A percentile compares a stretch with the other conserved stretches of the same genome.
Evolutionary conservation across 2,888 invertebrate species (phyloP).

Genomic region (Idaea straminata): DNA sequence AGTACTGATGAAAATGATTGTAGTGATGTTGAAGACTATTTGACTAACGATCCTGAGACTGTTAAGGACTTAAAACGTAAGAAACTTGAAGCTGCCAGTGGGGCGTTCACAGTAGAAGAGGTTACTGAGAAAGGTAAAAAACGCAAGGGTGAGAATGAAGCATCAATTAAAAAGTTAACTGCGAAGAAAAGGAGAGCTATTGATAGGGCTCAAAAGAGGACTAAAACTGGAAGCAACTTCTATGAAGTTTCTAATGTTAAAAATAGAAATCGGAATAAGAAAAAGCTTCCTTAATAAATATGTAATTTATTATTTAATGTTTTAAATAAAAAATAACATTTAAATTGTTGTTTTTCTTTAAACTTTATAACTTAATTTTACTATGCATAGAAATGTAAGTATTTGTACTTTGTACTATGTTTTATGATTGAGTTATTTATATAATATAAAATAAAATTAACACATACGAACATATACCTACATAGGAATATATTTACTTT

Average conservation of each 20-base stretch:
- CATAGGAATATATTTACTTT: too few species aligned
- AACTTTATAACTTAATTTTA: background rate
- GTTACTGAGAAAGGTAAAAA: constrained; percentile 62
- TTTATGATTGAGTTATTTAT: background rate
- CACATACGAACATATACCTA: too few species aligned
- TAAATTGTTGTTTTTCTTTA: background rate
- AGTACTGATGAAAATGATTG: constrained; percentile 82
- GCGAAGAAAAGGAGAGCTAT: constrained; percentile 88
- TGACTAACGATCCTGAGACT: constrained; percentile 69
- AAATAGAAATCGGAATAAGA: constrained; percentile 89
- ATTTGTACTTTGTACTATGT: background rate
- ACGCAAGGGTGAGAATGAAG: constrained; percentile 41
- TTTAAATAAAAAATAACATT: background rate
- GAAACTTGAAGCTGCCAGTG: constrained; percentile 75
- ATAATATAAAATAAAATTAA: background rate
- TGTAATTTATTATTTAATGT: background rate
- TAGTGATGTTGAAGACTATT: constrained; percentile 75
- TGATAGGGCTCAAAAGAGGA: constrained; percentile 87
- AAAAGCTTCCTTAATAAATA: constrained; percentile 51
- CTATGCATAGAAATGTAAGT: background rate
- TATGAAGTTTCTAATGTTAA: constrained; percentile 94
- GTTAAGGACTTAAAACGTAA: constrained; percentile 69
- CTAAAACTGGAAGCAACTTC: constrained; percentile 93
- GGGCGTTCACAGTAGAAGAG: constrained; percentile 78
- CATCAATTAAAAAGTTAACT: constrained; percentile 79